phyloP scores from a whole-genome alignment of 2,797 vertebrate genomes.

The Ataeniobius toweri region DNA sequence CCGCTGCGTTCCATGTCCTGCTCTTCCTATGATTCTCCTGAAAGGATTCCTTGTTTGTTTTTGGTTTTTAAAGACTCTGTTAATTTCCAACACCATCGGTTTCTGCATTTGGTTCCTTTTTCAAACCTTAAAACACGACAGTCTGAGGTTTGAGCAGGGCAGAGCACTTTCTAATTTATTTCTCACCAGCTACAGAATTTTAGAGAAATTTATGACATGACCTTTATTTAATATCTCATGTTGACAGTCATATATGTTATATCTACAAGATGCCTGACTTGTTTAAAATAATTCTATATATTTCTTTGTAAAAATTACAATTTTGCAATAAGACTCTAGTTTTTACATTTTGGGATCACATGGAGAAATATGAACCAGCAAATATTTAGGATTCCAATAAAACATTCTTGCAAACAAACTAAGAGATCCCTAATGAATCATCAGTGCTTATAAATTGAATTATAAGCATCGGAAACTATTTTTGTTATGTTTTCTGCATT shows the following conservation, averaged over 20 bases:
- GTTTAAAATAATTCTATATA: background rate
- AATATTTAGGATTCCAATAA: background rate
- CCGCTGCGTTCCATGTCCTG: no score
- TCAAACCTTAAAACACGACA: no score
- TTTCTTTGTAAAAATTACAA: background rate
- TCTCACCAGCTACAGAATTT: no score
- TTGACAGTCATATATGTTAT: conserved; percentile 1
- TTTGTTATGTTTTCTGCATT: background rate
- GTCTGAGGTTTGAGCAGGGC: no score
- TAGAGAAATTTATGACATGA: background rate
- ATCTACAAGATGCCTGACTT: background rate
- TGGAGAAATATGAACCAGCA: background rate
- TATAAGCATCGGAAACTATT: background rate
- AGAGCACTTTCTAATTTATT: no score
- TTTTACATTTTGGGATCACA: background rate
- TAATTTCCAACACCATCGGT: background rate
- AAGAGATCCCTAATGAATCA: background rate
- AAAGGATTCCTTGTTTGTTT: no score
- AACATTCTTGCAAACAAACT: background rate
- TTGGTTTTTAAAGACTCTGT: no score
- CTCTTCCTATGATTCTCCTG: no score
- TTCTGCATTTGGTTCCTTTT: no score
- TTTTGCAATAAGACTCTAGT: background rate
- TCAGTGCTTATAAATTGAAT: background rate
- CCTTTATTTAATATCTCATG: background rate